Evolutionary conservation across 2,113 vertebrate genomes (phyloP), one percentile per base, ranked within the genome.

Genomic region (Lipophrys pholis): DNA sequence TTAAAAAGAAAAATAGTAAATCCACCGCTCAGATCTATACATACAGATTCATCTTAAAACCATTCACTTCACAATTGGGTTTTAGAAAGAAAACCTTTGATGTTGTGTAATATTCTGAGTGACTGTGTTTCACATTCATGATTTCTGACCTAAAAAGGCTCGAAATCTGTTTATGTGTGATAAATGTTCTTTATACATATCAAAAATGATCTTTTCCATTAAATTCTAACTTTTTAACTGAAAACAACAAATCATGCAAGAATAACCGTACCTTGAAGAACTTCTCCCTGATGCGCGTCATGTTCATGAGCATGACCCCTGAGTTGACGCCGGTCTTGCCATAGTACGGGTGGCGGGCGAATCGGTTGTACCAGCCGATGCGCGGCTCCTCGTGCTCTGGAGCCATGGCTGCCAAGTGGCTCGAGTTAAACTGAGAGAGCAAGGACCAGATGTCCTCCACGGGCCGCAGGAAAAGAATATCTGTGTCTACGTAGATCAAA

Each of bases 281-380:
- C 55, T 94, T 97, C 64, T 91, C 93, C 90, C 98, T 94, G 82
- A 99, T 95, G 65, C 97, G 95, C 0, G 96, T 97, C 96, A 99
- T 96, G 81, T 99, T 99, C 96, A 99, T 99, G 48, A 99, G 90
- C 97, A 99, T 98, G 66, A 99, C 98, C 75, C 98, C 98, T 57
- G 98, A 99, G 93, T 99, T 99, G 48, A 99, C 79, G 65, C 98
- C 97, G 1, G 97, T 99, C 72, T 84, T 92, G 73, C 98, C 97
- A 11, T 96, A 96, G 86, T 96, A 99, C 1, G 97, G 97, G 68
- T 99, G 97, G 16, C 98, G 95, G 36, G 96, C 95, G 84, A 99
- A 99, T 16, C 97, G 96, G 81, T 97, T 99, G 76, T 99, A 99
- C 97, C 98, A 99, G 35, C 95, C 97, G 0, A 99, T 99, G 50